Conservation (phyloP, 2,113 vertebrate species). For the Tinamus guttatus region DNA sequence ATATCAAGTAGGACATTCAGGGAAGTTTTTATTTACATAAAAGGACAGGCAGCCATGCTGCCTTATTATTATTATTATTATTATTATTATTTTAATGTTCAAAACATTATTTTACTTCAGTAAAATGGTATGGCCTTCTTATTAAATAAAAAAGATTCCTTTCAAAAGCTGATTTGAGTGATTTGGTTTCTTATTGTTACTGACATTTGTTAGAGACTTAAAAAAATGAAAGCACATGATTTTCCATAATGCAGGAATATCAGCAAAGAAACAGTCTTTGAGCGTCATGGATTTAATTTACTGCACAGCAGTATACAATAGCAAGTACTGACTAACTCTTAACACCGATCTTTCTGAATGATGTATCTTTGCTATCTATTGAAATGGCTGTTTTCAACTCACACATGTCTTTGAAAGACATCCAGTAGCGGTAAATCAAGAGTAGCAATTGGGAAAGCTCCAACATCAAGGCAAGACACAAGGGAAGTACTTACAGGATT, state of each 20-base stretch:
- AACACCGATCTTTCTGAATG: constrained; percentile 31
- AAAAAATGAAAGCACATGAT: not conserved
- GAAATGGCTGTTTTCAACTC: not conserved
- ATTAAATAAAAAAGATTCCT: not conserved
- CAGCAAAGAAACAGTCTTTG: constrained; percentile 24
- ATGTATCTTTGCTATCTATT: not conserved
- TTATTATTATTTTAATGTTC: not conserved
- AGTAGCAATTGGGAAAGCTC: not conserved
- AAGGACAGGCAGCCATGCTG: constrained; percentile 32
- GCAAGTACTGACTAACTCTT: not conserved
- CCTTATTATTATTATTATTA: constrained; percentile 41
- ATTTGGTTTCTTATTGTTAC: constrained; percentile 60
- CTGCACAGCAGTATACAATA: not conserved
- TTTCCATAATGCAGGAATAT: constrained; percentile 55
- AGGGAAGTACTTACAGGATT: not conserved
- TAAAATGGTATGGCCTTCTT: constrained; percentile 49
- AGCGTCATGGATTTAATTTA: constrained; percentile 46
- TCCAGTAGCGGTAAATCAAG: not conserved
- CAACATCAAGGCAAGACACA: not conserved
- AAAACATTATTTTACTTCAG: constrained; percentile 58
- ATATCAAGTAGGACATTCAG: constrained; percentile 19
- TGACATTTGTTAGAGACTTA: constrained; percentile 47
- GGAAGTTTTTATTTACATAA: constrained; percentile 39
- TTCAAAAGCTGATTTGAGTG: constrained; percentile 43
- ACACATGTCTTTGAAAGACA: constrained; percentile 12